phyloP scores from a whole-genome alignment of 2,797 vertebrate species.

The Onychomys arenicola region DNA sequence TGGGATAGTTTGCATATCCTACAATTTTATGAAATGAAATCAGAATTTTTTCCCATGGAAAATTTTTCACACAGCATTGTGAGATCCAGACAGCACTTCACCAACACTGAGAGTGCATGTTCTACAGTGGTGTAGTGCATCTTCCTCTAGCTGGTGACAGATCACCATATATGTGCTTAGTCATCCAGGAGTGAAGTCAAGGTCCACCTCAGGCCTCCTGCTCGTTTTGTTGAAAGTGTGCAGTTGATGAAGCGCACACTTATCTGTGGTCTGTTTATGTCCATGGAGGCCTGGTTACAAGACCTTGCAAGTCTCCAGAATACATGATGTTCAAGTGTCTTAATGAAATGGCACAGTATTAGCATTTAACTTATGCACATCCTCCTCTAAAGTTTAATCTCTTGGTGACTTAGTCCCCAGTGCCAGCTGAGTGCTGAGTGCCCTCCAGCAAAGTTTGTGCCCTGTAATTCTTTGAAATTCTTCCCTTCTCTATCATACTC shows the following conservation, averaged over 20 bases:
- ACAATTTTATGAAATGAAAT: neutral
- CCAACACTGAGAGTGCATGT: neutral
- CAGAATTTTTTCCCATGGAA: neutral
- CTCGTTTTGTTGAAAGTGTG: constrained; percentile 2
- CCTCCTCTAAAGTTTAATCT: neutral
- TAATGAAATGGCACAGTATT: neutral
- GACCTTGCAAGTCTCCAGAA: neutral
- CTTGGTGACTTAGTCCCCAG: neutral
- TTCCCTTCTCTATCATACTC: neutral
- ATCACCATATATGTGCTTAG: neutral
- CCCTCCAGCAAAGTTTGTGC: neutral
- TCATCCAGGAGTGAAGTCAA: neutral
- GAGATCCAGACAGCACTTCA: neutral
- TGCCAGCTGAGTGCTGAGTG: neutral
- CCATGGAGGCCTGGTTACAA: neutral
- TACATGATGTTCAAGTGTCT: neutral
- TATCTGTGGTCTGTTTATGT: neutral
- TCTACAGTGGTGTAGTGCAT: neutral
- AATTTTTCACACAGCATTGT: neutral
- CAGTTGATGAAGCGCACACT: neutral
- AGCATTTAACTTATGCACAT: neutral
- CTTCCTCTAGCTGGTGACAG: neutral
- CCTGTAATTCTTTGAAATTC: neutral
- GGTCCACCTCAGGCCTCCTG: neutral
- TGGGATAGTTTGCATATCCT: neutral